Evolutionary conservation across 2,113 vertebrate species (phyloP), one percentile per base, ranked within the genome.

Genomic region (Halichoerus grypus): DNA sequence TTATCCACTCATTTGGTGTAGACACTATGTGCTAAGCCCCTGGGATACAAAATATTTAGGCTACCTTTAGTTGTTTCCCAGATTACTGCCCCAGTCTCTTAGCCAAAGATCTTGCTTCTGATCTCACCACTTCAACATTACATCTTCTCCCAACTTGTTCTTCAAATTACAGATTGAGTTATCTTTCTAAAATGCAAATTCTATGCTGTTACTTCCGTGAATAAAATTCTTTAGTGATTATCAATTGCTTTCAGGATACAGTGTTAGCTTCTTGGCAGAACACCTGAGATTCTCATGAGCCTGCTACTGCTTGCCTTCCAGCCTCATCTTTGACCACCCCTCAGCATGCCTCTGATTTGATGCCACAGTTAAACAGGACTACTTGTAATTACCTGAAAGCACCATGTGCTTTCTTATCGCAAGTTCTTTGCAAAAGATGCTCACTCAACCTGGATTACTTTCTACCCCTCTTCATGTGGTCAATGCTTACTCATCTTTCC

Each of bases 31-130:
- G n/a, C 51, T 88, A 80, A 93, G 63, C 15, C 65, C 31, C 31
- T 71, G 80, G n/a, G 31, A n/a, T 65, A 21, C 24, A 86, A 84
- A 79, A 77, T 69, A 96, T 77, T 91, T 88, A 95, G 86, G 9
- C 5, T 28, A 4, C 22, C 19, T 24, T 91, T 39, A 67, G 8
- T 33, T 76, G 0, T 88, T 90, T 72, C 24, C 63, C 33, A 59
- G 51, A 79, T 51, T 49, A 39, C 10, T 51, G 18, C 3, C 8
- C 31, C 11, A 28, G 7, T 77, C 57, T 85, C 39, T 57, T 49
- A 53, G 46, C n/a, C 26, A 65, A 69, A 4, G 4, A 13, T 90
- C 33, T 95, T 89, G 26, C 33, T 89, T 95, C 55, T 87, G 28
- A 53, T 80, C 28, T 90, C 18, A 28, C 10, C 24, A 53, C 6